A percentile compares a stretch with the other conserved stretches of the same genome.
These are phyloP conservation scores for Dugesia japonica DNA, from an alignment of 2,888 invertebrate genomes.

Conservation along the genomic window DNA sequence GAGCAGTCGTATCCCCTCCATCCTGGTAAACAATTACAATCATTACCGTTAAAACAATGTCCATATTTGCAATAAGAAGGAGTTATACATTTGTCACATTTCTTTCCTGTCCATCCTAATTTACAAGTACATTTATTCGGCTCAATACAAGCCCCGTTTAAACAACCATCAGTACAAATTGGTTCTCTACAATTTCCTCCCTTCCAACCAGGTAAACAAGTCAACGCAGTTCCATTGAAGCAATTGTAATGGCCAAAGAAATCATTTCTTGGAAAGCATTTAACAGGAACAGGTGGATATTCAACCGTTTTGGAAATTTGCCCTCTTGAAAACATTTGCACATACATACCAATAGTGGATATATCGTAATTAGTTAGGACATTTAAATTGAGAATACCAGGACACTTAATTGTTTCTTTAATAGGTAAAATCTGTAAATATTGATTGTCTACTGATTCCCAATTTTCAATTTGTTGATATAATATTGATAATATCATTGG, in stretches of 20 bases:
- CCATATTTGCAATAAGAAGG: slow-evolving; percentile 30
- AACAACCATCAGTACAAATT: slow-evolving; percentile 2
- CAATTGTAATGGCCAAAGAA: slow-evolving; percentile 28
- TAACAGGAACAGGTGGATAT: not conserved
- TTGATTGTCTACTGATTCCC: slow-evolving; percentile 4
- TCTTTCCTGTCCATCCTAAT: slow-evolving; percentile 26
- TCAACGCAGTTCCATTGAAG: not conserved
- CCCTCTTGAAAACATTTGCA: slow-evolving; percentile 17
- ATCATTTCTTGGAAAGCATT: slow-evolving; percentile 24
- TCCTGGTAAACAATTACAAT: slow-evolving; percentile 27
- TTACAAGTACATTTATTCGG: slow-evolving; percentile 26
- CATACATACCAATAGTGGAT: not conserved
- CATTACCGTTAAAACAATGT: slow-evolving; percentile 28
- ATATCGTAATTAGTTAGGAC: not conserved
- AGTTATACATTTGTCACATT: slow-evolving; percentile 24
- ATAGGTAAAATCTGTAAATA: slow-evolving; percentile 24
- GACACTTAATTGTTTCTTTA: not conserved
- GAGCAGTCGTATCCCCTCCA: slow-evolving; percentile 29
- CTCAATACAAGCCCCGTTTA: slow-evolving; percentile 24
- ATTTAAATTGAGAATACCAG: not conserved
- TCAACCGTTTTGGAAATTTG: not conserved
- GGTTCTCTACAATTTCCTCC: slow-evolving; percentile 27
- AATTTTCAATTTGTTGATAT: not conserved
- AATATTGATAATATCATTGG: too few relatives aligned
- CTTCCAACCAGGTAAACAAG: slow-evolving; percentile 29